These are phyloP conservation scores for Coleophora flavipennella DNA, from an alignment of 2,888 invertebrate genomes.

Conservation along the genomic window DNA sequence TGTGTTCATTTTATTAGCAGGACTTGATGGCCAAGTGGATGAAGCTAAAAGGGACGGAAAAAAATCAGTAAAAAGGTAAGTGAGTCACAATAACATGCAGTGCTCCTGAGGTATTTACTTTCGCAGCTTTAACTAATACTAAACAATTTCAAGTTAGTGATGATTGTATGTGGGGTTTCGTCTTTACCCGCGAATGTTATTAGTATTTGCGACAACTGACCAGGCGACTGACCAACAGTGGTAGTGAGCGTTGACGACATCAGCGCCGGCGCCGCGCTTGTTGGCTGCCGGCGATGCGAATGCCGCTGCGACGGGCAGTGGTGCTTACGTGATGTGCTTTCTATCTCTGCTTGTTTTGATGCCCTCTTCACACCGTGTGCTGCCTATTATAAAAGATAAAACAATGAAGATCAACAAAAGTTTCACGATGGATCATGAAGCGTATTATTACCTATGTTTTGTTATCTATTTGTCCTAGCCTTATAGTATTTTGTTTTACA, in stretches of 20 bases:
- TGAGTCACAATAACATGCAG: too few relatives aligned
- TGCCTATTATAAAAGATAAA: constrained; percentile 13
- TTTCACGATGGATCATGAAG: too few relatives aligned
- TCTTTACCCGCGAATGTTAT: background rate
- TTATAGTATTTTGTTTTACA: too few relatives aligned
- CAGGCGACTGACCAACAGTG: constrained; percentile 20
- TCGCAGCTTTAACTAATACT: too few relatives aligned
- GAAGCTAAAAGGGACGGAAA: too few relatives aligned
- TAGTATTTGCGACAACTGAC: too few relatives aligned
- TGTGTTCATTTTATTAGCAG: constrained; percentile 26
- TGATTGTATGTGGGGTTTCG: background rate
- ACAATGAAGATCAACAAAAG: background rate
- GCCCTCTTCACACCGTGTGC: constrained; percentile 37
- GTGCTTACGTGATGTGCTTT: constrained; percentile 23
- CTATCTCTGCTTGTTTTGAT: constrained; percentile 21
- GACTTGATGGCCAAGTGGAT: background rate
- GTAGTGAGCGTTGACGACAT: constrained; percentile 12
- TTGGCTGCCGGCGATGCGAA: constrained; percentile 13
- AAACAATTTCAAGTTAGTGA: too few relatives aligned
- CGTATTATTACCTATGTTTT: too few relatives aligned
- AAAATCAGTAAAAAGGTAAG: too few relatives aligned
- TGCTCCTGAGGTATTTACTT: too few relatives aligned
- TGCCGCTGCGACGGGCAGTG: constrained; percentile 26
- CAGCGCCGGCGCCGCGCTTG: constrained; percentile 4
- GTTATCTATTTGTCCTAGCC: too few relatives aligned